Evolutionary conservation across 1,140 invertebrate genomes (phyloP).

Genomic region (Hypsibius dujardini): DNA sequence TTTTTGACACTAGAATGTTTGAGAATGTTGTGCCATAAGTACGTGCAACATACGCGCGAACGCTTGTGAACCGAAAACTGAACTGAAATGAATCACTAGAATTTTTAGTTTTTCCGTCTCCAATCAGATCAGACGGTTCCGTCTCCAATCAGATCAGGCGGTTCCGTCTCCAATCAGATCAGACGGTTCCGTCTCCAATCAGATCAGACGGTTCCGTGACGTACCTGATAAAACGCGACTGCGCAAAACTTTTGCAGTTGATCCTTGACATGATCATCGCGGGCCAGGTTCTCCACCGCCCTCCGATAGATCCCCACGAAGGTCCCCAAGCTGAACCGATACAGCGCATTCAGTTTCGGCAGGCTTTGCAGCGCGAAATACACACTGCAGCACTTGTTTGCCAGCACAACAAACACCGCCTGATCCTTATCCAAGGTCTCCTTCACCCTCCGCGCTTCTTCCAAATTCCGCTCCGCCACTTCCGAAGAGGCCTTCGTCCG

Average conservation of each 20-base stretch:
- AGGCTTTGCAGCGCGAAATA: conserved; percentile 57
- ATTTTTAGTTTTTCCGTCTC: too few species aligned
- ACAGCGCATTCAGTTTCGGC: conserved; percentile 51
- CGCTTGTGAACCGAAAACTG: too few species aligned
- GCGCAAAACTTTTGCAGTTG: conserved; percentile 9
- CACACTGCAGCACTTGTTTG: conserved; percentile 36
- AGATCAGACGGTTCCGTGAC: not conserved
- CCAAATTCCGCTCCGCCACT: conserved; percentile 57
- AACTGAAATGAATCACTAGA: too few species aligned
- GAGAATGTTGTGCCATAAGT: not conserved
- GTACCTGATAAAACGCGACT: conserved; percentile 1
- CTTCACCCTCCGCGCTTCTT: conserved; percentile 51
- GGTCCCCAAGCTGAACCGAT: conserved; percentile 53
- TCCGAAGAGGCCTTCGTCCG: conserved; percentile 69
- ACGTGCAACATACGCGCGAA: not conserved
- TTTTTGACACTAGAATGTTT: conserved; percentile 18
- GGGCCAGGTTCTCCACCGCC: conserved; percentile 34
- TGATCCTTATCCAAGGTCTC: conserved; percentile 42
- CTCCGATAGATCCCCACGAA: conserved; percentile 58
- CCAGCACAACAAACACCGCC: not conserved
- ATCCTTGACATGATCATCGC: conserved; percentile 6
- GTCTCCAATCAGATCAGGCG: not conserved
- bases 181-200: not conserved
- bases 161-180: not conserved
- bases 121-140: too few species aligned